These are phyloP conservation scores for Phodopus roborovskii DNA, from an alignment of 2,113 vertebrate genomes.

Conservation along the genomic window DNA sequence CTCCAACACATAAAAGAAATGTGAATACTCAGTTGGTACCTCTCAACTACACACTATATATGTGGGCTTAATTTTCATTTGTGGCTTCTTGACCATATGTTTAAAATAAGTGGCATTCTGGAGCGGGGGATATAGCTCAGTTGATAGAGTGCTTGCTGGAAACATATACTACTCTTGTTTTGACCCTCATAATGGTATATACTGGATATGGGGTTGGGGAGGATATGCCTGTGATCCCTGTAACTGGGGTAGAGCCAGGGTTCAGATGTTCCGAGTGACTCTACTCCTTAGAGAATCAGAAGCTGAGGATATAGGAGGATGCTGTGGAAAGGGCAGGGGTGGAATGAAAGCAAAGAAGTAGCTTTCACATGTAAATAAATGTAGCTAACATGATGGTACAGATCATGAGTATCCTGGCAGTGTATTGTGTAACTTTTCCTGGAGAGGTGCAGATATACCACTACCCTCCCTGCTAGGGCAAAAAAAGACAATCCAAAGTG, in stretches of 20 bases:
- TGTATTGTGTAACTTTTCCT: not conserved
- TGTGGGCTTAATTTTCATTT: not conserved
- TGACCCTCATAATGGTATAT: not conserved
- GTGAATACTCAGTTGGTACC: not conserved
- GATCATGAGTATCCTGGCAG: not conserved
- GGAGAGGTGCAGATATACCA: not conserved
- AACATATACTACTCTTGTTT: too few species aligned
- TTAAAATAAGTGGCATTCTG: not conserved
- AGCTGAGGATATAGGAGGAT: not conserved
- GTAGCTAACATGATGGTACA: not conserved
- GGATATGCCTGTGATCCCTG: too few species aligned
- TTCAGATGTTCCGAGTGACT: not conserved
- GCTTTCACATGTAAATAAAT: not conserved
- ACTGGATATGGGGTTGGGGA: too few species aligned
- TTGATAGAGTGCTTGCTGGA: not conserved
- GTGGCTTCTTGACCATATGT: not conserved
- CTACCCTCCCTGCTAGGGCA: accelerated
- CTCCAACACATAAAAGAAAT: not conserved
- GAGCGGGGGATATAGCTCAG: not conserved
- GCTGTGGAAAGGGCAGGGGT: not conserved
- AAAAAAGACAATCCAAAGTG: not conserved
- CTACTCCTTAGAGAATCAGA: not conserved
- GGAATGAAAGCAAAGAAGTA: not conserved
- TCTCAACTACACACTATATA: not conserved
- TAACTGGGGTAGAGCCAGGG: not conserved